Evolutionary conservation across 2,113 vertebrate species (phyloP), one percentile per base, ranked within the genome.

Genomic region (Limnothrissa miodon): DNA sequence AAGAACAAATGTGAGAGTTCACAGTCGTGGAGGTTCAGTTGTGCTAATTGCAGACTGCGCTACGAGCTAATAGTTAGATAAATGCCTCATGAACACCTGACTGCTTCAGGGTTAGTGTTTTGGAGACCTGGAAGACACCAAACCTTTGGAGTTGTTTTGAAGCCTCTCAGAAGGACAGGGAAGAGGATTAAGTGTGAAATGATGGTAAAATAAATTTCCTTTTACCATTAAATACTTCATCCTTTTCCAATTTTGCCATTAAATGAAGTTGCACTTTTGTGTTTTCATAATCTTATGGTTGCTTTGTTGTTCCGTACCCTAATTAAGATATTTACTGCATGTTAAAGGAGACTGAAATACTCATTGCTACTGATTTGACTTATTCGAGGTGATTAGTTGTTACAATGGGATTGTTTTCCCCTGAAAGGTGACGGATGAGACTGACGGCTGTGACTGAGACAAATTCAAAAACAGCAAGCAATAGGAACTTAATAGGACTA

Each of bases 401-500:
- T 74, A 36, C 10, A 33, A 74, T 36, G 66, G 29, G 66, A 39
- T 74, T 29, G 36, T 74, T 39, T 36, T 17, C 66, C 17, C 15
- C 66, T 5, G 66, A 11, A 33, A 10, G 42, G 42, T 42, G 42
- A 2, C 42, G 6, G 42, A n/a, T n/a, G 42, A 42, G 42, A 42
- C n/a, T 42, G 42, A 42, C 42, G 36, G 13, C 5, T 29, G 17
- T 66, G 59, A 66, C 59, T 66, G n/a, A 59, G 62, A 81, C 44
- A 17, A 85, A 82, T 78, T 85, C 80, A 88, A 79, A 79, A 79
- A 79, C 81, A 79, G 78, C 33, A 19, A 53, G 83, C 81, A 83
- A 82, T 88, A 84, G 85, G 66, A 83, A 19, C 45, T 81, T 80
- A 83, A 82, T 88, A 84, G 85, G 66, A 83, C 51, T 62, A 39